Percentiles rank a stretch among this genome's conserved stretches.
Evolutionary conservation across 2,113 vertebrate genomes (phyloP).

Genomic region (Spilogale gracilis): DNA sequence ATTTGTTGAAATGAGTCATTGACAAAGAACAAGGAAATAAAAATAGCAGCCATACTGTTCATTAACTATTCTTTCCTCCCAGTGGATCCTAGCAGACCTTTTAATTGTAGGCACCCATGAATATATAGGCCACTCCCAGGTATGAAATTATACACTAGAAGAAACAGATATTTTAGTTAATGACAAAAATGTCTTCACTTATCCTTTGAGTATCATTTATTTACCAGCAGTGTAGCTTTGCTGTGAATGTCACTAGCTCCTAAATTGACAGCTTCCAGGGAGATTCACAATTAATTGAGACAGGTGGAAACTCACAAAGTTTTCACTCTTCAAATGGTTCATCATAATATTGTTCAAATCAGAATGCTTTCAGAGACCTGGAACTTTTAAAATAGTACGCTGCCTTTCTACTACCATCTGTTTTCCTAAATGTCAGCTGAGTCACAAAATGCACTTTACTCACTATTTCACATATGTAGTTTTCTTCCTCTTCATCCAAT

Average conservation of each 20-base stretch:
- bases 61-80: background rate
- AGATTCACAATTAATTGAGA: background rate
- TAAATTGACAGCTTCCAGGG: background rate
- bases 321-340: background rate
- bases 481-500: background rate
- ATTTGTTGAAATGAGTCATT: background rate
- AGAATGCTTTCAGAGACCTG: conserved; percentile 23
- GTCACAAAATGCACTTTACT: conserved; percentile 34
- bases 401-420: background rate
- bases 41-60: background rate
- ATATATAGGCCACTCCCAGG: background rate
- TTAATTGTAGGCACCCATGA: background rate
- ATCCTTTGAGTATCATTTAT: background rate
- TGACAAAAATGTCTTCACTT: background rate
- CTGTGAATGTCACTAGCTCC: background rate
- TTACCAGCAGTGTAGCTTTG: background rate
- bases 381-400: background rate
- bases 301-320: background rate
- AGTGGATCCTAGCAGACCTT: background rate
- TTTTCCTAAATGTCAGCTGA: background rate
- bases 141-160: background rate
- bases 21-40: background rate
- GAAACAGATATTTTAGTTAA: background rate
- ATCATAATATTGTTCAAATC: background rate
- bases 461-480: background rate